Evolutionary conservation across 1,140 invertebrate genomes (phyloP).

Genomic region (Vollenhovia emeryi): DNA sequence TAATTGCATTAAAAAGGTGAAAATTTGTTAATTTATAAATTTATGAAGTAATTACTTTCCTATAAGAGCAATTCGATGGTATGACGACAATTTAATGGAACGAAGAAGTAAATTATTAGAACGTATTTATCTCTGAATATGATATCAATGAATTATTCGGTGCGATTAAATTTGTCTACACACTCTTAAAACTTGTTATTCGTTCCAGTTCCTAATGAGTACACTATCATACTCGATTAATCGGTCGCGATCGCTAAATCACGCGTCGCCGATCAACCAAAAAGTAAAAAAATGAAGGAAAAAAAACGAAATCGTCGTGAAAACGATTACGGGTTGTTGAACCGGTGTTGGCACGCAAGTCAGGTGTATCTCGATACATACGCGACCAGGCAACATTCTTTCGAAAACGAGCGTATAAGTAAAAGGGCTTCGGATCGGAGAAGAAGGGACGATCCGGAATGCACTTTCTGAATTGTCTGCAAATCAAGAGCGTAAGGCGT

Average conservation of each 20-base stretch:
- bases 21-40: not conserved
- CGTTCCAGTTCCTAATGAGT: slow-evolving; percentile 5
- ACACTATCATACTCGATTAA: slow-evolving; percentile 42
- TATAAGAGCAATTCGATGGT: not conserved
- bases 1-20: not conserved
- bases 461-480: slow-evolving; percentile 45
- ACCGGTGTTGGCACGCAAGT: slow-evolving; percentile 65
- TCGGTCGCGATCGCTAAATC: slow-evolving; percentile 55
- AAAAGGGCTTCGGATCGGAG: slow-evolving; percentile 50
- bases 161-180: slow-evolving; percentile 10
- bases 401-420: slow-evolving; percentile 64
- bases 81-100: too few relatives aligned
- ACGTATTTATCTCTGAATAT: not conserved
- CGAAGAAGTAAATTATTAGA: not conserved
- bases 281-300: slow-evolving; percentile 9
- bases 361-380: slow-evolving; percentile 56
- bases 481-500: slow-evolving; percentile 32
- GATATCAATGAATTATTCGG: not conserved
- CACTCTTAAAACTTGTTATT: slow-evolving; percentile 7
- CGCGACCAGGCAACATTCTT: slow-evolving; percentile 62
- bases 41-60: not conserved
- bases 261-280: slow-evolving; percentile 1
- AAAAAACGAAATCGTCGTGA: slow-evolving; percentile 28
- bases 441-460: slow-evolving; percentile 38
- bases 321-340: slow-evolving; percentile 59